Evolutionary conservation across 2,797 vertebrate genomes (phyloP).

Genomic region (Kryptopterus vitreolus): DNA sequence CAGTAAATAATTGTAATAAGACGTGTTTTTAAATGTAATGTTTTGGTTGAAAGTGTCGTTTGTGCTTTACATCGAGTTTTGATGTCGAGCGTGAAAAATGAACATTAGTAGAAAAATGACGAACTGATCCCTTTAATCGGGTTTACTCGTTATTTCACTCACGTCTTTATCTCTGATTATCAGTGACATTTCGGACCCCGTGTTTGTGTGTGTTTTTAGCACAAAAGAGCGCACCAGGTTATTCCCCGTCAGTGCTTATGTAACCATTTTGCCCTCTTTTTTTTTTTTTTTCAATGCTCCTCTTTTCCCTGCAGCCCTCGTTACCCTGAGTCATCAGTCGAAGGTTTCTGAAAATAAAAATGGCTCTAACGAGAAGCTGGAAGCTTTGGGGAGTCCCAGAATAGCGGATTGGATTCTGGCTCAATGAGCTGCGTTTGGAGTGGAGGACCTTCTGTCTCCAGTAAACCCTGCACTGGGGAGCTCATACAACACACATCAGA

Average conservation of each 20-base stretch:
- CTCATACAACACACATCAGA: too few relatives aligned
- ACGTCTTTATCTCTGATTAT: background rate
- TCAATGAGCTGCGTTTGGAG: conserved; percentile 21
- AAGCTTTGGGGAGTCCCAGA: conserved; percentile 18
- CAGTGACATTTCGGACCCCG: background rate
- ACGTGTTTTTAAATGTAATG: too few relatives aligned
- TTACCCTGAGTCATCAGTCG: conserved; percentile 37
- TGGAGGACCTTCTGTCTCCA: background rate
- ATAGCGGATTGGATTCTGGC: conserved; percentile 19
- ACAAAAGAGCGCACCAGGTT: conserved; percentile 1
- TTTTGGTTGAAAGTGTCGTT: background rate
- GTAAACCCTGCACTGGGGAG: background rate
- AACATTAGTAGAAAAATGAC: background rate
- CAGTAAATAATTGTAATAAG: too few relatives aligned
- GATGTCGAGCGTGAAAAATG: background rate
- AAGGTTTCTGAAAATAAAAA: conserved; percentile 27
- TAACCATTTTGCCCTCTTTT: conserved; percentile 2
- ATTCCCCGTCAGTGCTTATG: conserved; percentile 14
- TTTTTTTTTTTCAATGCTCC: too few relatives aligned
- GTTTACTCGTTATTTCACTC: background rate
- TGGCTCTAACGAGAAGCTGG: conserved; percentile 9
- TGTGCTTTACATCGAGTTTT: background rate
- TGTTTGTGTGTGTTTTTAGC: background rate
- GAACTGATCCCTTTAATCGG: background rate
- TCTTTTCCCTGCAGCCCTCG: conserved; percentile 19